Evolutionary conservation across 2,888 invertebrate genomes (phyloP).

Genomic region (Apodemia duryi): DNA sequence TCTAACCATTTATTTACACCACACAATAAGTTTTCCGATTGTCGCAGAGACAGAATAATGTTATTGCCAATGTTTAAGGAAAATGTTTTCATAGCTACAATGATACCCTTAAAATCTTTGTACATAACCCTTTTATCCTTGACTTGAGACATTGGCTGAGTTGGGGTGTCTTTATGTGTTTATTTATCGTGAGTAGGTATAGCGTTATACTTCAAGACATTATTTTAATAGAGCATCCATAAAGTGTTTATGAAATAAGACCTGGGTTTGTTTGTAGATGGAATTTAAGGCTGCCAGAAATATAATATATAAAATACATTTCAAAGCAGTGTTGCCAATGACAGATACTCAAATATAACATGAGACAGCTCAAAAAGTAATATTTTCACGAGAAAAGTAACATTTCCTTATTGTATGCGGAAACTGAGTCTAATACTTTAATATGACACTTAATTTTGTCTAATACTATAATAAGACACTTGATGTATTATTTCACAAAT

Average conservation of each 20-base stretch:
- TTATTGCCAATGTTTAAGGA: slow-evolving; percentile 35
- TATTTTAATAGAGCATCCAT: slow-evolving; percentile 1
- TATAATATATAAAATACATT: no score
- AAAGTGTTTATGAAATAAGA: slow-evolving; percentile 9
- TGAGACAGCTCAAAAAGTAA: no score
- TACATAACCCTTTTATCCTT: slow-evolving; percentile 35
- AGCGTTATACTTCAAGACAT: neutral
- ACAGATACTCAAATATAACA: no score
- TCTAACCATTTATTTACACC: neutral
- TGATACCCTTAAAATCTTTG: slow-evolving; percentile 41
- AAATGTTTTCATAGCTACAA: slow-evolving; percentile 50
- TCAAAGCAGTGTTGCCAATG: no score
- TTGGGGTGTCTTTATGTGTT: slow-evolving; percentile 22
- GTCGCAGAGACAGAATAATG: neutral
- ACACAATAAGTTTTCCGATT: slow-evolving; percentile 4
- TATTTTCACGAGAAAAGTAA: no score
- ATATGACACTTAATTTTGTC: no score
- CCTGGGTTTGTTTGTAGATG: neutral
- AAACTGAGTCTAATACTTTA: no score
- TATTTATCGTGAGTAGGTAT: slow-evolving; percentile 6
- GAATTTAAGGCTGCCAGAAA: neutral
- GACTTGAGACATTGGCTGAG: slow-evolving; percentile 24
- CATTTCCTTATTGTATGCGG: no score
- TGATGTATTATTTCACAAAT: no score
- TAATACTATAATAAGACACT: no score